These are phyloP conservation scores for Psammodynastes pulverulentus DNA, from an alignment of 2,113 vertebrate genomes.

Conservation along the genomic window DNA sequence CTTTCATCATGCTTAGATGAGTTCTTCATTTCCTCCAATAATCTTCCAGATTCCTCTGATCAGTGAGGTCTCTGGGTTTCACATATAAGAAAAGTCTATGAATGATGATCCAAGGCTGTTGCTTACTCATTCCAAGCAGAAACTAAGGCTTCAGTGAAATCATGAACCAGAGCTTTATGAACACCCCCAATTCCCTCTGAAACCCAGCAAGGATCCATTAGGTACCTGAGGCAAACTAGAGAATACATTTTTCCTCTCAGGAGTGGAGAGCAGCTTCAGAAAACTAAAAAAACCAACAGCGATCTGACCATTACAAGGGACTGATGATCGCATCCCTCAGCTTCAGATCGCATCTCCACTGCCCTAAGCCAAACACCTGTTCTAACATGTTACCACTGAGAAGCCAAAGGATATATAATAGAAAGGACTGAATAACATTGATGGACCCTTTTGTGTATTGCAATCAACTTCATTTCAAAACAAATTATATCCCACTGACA, in stretches of 20 bases:
- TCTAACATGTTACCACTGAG: not conserved
- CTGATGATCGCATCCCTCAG: not conserved
- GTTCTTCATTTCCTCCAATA: not conserved
- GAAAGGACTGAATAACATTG: not conserved
- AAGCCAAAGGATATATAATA: not conserved
- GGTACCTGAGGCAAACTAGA: not conserved
- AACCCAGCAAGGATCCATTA: not conserved
- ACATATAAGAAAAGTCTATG: not conserved
- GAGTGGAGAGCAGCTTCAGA: not conserved
- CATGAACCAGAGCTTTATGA: not conserved
- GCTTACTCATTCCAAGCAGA: not conserved
- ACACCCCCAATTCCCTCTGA: not conserved
- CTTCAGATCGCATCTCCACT: not conserved
- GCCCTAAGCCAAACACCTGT: not conserved
- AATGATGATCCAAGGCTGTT: not conserved
- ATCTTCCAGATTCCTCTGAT: not conserved
- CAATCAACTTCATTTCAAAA: not conserved
- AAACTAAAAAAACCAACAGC: not conserved
- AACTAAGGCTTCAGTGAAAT: not conserved
- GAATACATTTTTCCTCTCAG: not conserved
- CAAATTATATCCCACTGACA: not conserved
- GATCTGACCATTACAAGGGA: not conserved
- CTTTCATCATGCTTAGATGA: not conserved
- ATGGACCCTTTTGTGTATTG: not conserved
- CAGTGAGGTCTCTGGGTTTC: not conserved